Evolutionary conservation across 2,797 vertebrate genomes (phyloP).

Genomic region (Semaprochilodus insignis): DNA sequence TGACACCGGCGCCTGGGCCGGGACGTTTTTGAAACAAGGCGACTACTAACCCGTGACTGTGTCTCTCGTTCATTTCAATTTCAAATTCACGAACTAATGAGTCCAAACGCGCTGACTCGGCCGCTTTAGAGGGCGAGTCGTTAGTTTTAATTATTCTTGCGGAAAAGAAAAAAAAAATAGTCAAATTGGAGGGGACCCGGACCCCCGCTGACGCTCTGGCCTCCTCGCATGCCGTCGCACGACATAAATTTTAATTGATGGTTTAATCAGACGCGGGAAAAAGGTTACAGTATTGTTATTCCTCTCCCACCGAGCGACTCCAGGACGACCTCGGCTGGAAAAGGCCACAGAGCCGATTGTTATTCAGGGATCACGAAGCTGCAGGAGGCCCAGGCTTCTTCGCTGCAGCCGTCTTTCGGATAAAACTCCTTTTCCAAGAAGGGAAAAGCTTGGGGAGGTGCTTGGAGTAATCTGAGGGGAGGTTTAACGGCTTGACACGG

Average conservation of each 20-base stretch:
- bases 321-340: conserved; percentile 43
- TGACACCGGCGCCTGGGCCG: not conserved
- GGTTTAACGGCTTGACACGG: not conserved
- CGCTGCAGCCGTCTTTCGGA: conserved; percentile 42
- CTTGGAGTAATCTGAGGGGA: not conserved
- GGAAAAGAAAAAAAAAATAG: not conserved
- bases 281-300: conserved; percentile 57
- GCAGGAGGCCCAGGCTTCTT: conserved; percentile 36
- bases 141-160: conserved; percentile 44
- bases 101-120: conserved; percentile 25
- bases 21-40: conserved; percentile 2
- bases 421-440: conserved; percentile 23
- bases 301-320: conserved; percentile 25
- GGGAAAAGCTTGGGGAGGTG: conserved; percentile 8
- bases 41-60: conserved; percentile 1
- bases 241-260: conserved; percentile 56
- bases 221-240: conserved; percentile 29
- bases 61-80: conserved; percentile 34
- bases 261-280: conserved; percentile 58
- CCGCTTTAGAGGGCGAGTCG: conserved; percentile 9
- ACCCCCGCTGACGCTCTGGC: not conserved
- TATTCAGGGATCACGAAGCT: conserved; percentile 64
- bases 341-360: conserved; percentile 60
- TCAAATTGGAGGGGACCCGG: conserved; percentile 3
- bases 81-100: conserved; percentile 49